phyloP scores from a whole-genome alignment of 2,888 invertebrate genomes.

The Gryllus longicercus region DNA sequence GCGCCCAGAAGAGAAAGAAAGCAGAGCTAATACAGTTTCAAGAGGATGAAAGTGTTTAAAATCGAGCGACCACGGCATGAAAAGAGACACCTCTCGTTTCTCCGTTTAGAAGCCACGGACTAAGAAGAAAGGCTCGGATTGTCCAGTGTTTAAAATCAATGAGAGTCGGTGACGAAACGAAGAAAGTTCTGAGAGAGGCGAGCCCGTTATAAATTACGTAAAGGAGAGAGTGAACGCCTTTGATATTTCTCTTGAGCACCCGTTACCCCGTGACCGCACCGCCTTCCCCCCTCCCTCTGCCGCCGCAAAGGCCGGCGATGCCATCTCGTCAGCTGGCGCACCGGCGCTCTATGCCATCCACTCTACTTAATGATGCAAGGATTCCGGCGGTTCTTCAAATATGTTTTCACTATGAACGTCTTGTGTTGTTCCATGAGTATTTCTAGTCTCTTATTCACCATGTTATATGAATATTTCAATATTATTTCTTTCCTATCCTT shows the following conservation, averaged over 20 bases:
- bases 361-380: no score
- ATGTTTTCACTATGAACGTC: no score
- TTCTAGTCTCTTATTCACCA: no score
- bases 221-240: constrained; percentile 6
- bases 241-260: constrained; percentile 17
- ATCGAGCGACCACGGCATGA: background rate
- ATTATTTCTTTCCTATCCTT: no score
- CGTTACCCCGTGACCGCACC: constrained; percentile 6
- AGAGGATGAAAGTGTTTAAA: background rate
- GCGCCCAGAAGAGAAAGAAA: background rate
- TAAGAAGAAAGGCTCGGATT: constrained; percentile 1
- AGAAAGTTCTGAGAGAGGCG: background rate
- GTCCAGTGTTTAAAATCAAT: constrained; percentile 1
- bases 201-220: constrained; percentile 11
- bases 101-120: background rate
- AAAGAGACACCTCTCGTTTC: background rate
- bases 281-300: background rate
- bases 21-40: background rate
- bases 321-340: background rate
- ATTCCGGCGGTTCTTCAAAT: no score
- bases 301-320: background rate
- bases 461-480: no score
- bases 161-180: constrained; percentile 6
- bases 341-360: background rate
- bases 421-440: no score